Conservation (phyloP, 1,140 invertebrate species). For the Drosophila erecta region DNA sequence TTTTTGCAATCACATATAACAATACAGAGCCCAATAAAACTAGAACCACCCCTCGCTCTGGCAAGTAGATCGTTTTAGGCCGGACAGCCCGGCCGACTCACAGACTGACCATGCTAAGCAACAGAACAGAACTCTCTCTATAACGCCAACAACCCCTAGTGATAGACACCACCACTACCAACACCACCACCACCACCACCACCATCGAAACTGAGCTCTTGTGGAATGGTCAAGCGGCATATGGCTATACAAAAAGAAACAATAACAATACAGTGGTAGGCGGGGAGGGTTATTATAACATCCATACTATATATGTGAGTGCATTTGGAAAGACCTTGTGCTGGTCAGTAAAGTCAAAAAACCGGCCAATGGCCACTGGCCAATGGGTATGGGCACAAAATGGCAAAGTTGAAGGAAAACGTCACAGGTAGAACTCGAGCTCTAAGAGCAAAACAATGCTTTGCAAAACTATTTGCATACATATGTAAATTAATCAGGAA, state of each 20-base stretch:
- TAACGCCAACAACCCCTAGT: conserved; percentile 43
- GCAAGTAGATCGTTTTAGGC: conserved; percentile 50
- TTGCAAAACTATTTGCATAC: conserved; percentile 16
- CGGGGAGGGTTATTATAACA: conserved; percentile 11
- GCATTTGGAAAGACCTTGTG: conserved; percentile 42
- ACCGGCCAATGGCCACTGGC: conserved; percentile 53
- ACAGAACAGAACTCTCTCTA: background rate
- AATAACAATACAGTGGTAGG: conserved; percentile 30
- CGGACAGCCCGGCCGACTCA: conserved; percentile 32
- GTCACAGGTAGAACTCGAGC: background rate
- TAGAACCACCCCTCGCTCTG: conserved; percentile 49
- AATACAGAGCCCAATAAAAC: conserved; percentile 12
- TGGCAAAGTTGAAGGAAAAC: conserved; percentile 35
- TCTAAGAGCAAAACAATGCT: conserved; percentile 50
- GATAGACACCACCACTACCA: conserved; percentile 20
- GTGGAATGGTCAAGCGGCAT: conserved; percentile 59
- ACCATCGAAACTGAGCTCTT: conserved; percentile 11
- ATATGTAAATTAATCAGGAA: background rate
- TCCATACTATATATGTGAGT: background rate
- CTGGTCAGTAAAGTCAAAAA: conserved; percentile 61
- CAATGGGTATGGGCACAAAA: conserved; percentile 31
- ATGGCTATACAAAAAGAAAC: conserved; percentile 33
- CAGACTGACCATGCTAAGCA: conserved; percentile 40
- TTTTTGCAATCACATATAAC: conserved; percentile 39
- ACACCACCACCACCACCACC: conserved; percentile 4